Evolutionary conservation across 2,113 vertebrate species (phyloP).

Genomic region (Platysternon megacephalum): DNA sequence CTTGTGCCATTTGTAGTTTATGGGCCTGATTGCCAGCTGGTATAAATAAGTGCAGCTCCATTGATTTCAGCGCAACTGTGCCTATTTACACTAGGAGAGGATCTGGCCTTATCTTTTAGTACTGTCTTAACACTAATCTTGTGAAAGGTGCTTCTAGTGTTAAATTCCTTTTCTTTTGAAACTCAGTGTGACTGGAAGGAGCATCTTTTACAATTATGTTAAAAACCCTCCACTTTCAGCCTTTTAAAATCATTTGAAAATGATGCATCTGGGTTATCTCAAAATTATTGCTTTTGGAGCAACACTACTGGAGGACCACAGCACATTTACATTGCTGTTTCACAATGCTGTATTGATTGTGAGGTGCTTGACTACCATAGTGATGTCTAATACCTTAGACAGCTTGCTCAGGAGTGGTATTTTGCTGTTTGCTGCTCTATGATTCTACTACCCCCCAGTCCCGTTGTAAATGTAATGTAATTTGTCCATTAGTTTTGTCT

Average conservation of each 20-base stretch:
- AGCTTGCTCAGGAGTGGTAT: not conserved
- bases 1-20: not conserved
- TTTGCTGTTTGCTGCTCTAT: not conserved
- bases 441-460: not conserved
- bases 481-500: not conserved
- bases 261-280: not conserved
- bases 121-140: fast-evolving
- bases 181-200: not conserved
- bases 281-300: not conserved
- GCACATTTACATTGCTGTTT: not conserved
- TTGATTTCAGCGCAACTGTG: not conserved
- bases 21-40: not conserved
- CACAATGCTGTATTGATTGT: fast-evolving
- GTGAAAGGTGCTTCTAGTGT: not conserved
- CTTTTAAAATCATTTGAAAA: not conserved
- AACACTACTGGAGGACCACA: not conserved
- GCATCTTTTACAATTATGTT: not conserved
- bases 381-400: not conserved
- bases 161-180: not conserved
- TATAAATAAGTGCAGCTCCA: fast-evolving
- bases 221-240: not conserved
- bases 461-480: not conserved
- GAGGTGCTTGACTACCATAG: not conserved
- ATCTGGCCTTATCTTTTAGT: not conserved
- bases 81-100: not conserved